Base-by-base conservation (phyloP, 2,797 vertebrate species). In the Brachyalestes nurse region DNA sequence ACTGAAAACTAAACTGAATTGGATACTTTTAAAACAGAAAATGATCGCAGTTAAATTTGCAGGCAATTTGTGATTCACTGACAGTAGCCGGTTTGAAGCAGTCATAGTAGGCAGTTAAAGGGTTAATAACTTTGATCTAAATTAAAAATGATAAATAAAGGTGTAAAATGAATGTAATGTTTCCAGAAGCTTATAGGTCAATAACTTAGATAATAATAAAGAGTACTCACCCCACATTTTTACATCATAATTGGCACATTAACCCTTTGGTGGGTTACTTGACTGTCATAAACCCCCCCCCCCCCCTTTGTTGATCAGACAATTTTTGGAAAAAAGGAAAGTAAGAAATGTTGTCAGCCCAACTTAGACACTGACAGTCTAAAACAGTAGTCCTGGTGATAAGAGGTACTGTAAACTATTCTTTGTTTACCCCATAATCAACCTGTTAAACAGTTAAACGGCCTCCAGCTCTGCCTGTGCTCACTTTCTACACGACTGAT, bases 71-170 rank as follows among this genome's bases (percentile, higher is more conserved):
- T n/a, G 49, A 12, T 81, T 3, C 4, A 0, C 1, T 51, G 49
- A 34, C 21, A 40, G 21, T 21, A 51, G 9, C 51, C 6, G 23
- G 45, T 67, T 51, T 28, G 45, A 40, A 55, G 79, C 12, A 8
- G 42, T 23, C 5, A 42, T 61, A 5, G 23, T 21, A 49, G 86
- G 91, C 90, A 90, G 86, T 81, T 38, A 90, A 90, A 91, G 86
- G 85, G 88, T 91, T 91, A 89, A 92, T 70, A 19, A 7, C 4
- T 47, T 0, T 5, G 55, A 21, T 23, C 3, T 21, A 0, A 6
- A 14, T 5, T 16, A 6, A 25, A 45, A 73, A 81, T 28, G 49
- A 64, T 71, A 42, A 4, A 51, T 61, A 62, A 82, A 0, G 0
- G 19, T 6, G 55, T n/a, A 23, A 28, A 2, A 25, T 55, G 5